Evolutionary conservation across 1,140 invertebrate genomes (phyloP).

Genomic region (Acromyrmex charruanus): DNA sequence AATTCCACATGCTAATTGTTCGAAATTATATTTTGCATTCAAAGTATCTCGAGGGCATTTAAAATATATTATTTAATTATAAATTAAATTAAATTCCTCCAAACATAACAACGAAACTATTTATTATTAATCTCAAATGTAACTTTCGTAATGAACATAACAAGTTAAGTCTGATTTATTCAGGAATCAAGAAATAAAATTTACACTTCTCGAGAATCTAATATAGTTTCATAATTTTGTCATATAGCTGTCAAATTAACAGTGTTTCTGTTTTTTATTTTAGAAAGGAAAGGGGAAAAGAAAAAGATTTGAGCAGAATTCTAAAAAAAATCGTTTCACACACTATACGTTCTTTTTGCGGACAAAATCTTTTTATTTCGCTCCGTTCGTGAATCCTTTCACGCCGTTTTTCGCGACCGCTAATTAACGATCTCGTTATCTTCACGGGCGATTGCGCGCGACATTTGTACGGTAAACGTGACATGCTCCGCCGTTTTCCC

Average conservation of each 20-base stretch:
- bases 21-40: neutral
- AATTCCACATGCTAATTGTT: neutral
- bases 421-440: slow-evolving; percentile 74
- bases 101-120: neutral
- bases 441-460: slow-evolving; percentile 63
- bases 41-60: neutral
- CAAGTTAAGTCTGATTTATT: slow-evolving; percentile 1
- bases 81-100: slow-evolving; percentile 9
- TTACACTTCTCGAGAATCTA: neutral
- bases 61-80: slow-evolving; percentile 16
- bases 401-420: slow-evolving; percentile 26
- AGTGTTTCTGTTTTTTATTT: neutral
- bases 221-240: neutral
- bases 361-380: neutral
- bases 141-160: neutral
- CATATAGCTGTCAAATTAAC: neutral
- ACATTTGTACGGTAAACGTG: slow-evolving; percentile 63
- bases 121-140: neutral
- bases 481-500: slow-evolving; percentile 51
- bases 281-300: neutral
- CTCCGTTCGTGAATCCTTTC: neutral
- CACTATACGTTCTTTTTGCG: neutral
- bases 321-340: neutral
- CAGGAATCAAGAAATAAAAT: neutral
- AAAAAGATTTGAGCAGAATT: neutral